Evolutionary conservation across 1,140 invertebrate species (phyloP), one percentile per base, ranked within the genome.

Genomic region (Bombus confusus): DNA sequence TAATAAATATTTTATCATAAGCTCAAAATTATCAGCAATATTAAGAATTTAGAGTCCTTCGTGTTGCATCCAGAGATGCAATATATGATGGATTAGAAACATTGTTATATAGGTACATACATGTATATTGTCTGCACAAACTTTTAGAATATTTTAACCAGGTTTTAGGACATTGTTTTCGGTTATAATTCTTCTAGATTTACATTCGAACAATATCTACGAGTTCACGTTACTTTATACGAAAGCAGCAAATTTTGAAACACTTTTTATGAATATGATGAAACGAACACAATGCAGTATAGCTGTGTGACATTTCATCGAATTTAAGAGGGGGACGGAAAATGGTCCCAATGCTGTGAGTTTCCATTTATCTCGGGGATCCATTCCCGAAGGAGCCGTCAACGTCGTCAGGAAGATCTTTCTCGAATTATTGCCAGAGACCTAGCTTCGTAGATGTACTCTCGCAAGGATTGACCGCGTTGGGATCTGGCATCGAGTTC

Each of bases 361-460:
- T 86, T 81, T 90, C 87, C 89, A 91, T 91, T 88, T 88, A 91
- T 91, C 86, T 86, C 71, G 47, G 15, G n/a, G 68, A 76, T 84
- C 77, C 89, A 81, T 83, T 88, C 89, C 88, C 89, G 59, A 69
- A 80, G 90, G 89, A 86, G 84, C 81, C 87, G 88, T 91, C 88
- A 91, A 86, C 78, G 89, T 90, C 89, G 83, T 79, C 88, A 80
- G 74, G 76, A 90, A 82, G 87, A 90, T 91, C 84, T 90, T 81
- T 81, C 78, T 88, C 83, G 89, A 91, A 91, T 91, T 90, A 91
- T 86, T 72, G 79, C 83, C 82, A 43, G 57, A 39, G 76, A 34
- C 43, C 74, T 47, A 34, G 69, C 85, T 71, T 81, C 79, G 62
- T 41, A 37, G 41, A 43, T 83, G 47, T 68, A 52, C 31, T 47